Evolutionary conservation across 2,113 vertebrate species (phyloP).

Genomic region (Hymenochirus boettgeri): DNA sequence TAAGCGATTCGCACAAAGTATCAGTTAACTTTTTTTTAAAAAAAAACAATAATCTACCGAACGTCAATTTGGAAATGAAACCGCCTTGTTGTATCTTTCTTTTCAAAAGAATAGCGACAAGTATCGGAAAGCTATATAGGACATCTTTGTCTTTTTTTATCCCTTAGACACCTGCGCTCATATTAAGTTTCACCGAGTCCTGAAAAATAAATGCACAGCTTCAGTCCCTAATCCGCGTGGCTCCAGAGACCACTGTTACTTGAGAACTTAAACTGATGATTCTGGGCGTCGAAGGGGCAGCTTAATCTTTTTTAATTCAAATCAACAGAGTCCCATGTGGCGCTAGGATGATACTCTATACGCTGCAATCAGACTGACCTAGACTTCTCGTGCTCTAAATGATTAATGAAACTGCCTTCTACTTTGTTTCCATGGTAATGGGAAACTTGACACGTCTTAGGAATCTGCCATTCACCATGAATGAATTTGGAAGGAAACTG

Average conservation of each 20-base stretch:
- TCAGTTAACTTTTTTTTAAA: slow-evolving; percentile 25
- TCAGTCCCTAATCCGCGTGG: slow-evolving; percentile 98
- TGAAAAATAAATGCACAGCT: slow-evolving; percentile 96
- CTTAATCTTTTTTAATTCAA: slow-evolving; percentile 94
- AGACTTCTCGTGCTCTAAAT: slow-evolving; percentile 97
- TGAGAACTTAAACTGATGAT: slow-evolving; percentile 90
- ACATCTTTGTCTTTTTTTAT: slow-evolving; percentile 69
- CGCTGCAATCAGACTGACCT: slow-evolving; percentile 99
- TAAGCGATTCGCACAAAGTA: background rate
- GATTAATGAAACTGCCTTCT: slow-evolving; percentile 99
- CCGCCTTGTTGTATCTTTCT: slow-evolving; percentile 82
- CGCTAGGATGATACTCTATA: slow-evolving; percentile 96
- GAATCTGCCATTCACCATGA: slow-evolving; percentile 87
- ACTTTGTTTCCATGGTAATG: slow-evolving; percentile 94
- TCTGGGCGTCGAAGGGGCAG: slow-evolving; percentile 79
- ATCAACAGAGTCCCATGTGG: slow-evolving; percentile 88
- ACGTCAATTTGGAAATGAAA: slow-evolving; percentile 82
- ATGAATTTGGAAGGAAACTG: slow-evolving; percentile 61
- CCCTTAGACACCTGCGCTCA: slow-evolving; percentile 92
- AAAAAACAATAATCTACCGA: slow-evolving; percentile 65
- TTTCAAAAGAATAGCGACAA: slow-evolving; percentile 81
- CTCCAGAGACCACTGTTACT: slow-evolving; percentile 95
- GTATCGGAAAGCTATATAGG: slow-evolving; percentile 63
- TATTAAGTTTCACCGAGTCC: slow-evolving; percentile 90
- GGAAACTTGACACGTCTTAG: slow-evolving; percentile 92